A percentile compares a stretch with the other conserved stretches of the same genome.
Conservation (phyloP, 2,888 invertebrate species). For the Ichneumoninae sp. region DNA sequence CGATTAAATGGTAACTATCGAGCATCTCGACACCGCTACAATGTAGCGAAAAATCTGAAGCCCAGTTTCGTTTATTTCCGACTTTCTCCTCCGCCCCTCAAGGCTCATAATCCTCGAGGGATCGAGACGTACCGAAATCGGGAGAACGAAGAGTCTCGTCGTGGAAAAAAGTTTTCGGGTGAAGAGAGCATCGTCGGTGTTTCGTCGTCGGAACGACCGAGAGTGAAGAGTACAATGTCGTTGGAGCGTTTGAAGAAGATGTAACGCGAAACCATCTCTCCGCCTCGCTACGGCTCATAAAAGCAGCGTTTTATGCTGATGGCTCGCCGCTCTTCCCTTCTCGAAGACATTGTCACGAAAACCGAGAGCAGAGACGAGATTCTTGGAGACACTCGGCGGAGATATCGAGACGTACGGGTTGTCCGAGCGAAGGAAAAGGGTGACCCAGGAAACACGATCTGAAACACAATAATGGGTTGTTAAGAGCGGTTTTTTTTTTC, state of each 20-base stretch:
- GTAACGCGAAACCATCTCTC: conserved; percentile 80
- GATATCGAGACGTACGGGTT: not conserved
- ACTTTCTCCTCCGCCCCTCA: not conserved
- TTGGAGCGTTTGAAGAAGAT: conserved; percentile 78
- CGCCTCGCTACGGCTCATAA: conserved; percentile 81
- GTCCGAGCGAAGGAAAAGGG: conserved; percentile 52
- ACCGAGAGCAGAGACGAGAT: conserved; percentile 60
- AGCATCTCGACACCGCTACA: not conserved
- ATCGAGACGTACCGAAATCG: conserved; percentile 48
- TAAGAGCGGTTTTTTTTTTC: conserved; percentile 37
- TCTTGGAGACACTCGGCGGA: conserved; percentile 16
- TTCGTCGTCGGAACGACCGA: conserved; percentile 43
- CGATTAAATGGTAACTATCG: not conserved
- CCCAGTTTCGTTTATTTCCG: not conserved
- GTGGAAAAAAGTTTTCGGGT: conserved; percentile 43
- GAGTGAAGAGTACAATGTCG: conserved; percentile 44
- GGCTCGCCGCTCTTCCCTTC: conserved; percentile 69
- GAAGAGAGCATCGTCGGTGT: conserved; percentile 21
- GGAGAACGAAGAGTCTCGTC: conserved; percentile 46
- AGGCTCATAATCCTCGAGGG: conserved; percentile 5
- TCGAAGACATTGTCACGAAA: conserved; percentile 75
- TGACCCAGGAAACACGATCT: conserved; percentile 27
- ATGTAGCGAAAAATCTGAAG: conserved; percentile 11
- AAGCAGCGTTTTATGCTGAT: conserved; percentile 83
- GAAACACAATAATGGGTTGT: conserved; percentile 31